Evolutionary conservation across 1,140 invertebrate species (phyloP), one percentile per base, ranked within the genome.

Genomic region (Megathymus violae): DNA sequence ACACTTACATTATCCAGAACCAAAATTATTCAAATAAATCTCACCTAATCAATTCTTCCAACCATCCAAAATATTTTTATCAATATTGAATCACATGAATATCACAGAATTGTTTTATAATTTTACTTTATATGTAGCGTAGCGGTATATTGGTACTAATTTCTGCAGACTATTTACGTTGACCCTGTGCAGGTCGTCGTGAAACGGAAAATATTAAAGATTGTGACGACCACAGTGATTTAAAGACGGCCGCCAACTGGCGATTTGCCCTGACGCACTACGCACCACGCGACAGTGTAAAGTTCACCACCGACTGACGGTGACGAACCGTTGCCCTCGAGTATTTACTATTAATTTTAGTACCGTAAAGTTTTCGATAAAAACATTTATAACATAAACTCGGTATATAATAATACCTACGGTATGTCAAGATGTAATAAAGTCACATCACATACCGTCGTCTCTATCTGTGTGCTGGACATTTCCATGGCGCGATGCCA

Each of bases 221-320:
- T 67, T 63, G 27, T 62, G 52, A 58, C 81, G 75, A 82, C 82
- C 77, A 77, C 69, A 64, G 67, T 71, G 76, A 64, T 64, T 74
- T 74, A 68, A 78, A 78, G 69, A 47, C 74, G 75, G 73, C 70
- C 68, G 84, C 86, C 86, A 89, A 87, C 86, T 89, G 86, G 86
- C 86, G 86, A 41, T 61, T 83, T 89, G 86, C 86, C 86, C 81
- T 84, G 75, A 31, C 27, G 27, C 27, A 31, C 27, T 31, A 71
- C 74, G 72, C 74, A 77, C 67, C 71, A 74, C 67, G 66, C 67
- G 51, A 68, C 63, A 75, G 81, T 82, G 70, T 82, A 84, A 80
- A 82, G 81, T 85, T 85, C 80, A 82, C 64, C 67, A n/a, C n/a
- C n/a, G n/a, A n/a, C n/a, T n/a, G n/a, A 64, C 67, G 7, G 4